Base-by-base conservation (phyloP, 2,113 vertebrate species). In the Balaenoptera acutorostrata region DNA sequence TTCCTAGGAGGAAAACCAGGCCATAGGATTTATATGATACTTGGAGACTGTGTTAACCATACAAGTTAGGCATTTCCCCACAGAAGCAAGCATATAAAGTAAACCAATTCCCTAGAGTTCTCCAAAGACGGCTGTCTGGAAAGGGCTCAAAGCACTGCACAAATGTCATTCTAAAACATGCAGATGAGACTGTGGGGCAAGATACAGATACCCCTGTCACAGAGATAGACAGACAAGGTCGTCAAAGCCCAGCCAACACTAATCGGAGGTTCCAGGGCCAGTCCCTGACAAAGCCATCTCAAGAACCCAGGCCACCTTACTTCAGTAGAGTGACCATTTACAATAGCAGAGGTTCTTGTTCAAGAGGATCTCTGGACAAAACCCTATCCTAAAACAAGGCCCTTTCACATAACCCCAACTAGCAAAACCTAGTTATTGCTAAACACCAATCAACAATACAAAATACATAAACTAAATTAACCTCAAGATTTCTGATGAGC, bases 1-100 rank as follows among this genome's bases (percentile, higher is more conserved):
- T 99, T 99, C 98, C 99, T 99, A 97, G 18, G 97, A 97, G 17
- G 64, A 83, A 98, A 98, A 39, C n/a, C 95, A 98, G 29, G 84
- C 23, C 39, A 66, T 1, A 33, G 18, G 49, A 63, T 49, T 96
- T 77, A 71, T 3, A 13, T 8, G 14, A 81, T 31, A 36, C n/a
- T 39, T 59, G 85, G 8, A 83, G 64, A n/a, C 4, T 17, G 2
- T 61, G 3, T 78, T 82, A 93, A 41, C 41, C 33, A 49, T 9
- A 41, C 9, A 85, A 61, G n/a, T 68, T 74, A 81, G 25, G 80
- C 4, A 78, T n/a, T 18, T 59, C 71, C 33, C 8, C n/a, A 90
- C 0, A 91, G 44, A 93, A 82, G 23, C 66, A 93, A 71, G 77
- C 20, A 21, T 61, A 63, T 27, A 81, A 23, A 77, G 66, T 31